Evolutionary conservation across 1,140 invertebrate genomes (phyloP).

Genomic region (Chironomus striatipennis): DNA sequence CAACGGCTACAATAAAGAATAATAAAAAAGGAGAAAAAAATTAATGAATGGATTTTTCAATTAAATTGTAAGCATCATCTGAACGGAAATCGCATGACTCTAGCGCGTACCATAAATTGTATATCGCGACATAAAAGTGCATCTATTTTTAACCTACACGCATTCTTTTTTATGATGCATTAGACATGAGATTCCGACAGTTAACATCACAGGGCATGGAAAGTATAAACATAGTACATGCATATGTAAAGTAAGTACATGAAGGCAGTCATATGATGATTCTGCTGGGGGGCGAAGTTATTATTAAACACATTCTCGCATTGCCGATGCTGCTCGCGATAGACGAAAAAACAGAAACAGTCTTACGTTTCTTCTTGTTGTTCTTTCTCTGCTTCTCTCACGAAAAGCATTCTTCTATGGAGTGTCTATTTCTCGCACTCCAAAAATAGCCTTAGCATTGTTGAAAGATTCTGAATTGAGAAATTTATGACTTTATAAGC

Average conservation of each 20-base stretch:
- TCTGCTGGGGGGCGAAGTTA: slow-evolving; percentile 8
- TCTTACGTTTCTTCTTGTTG: too few species aligned
- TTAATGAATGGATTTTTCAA: slow-evolving; percentile 5
- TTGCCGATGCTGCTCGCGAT: neutral
- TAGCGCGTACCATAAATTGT: neutral
- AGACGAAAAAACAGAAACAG: neutral
- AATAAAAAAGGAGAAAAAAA: neutral
- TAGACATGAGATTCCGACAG: slow-evolving; percentile 18
- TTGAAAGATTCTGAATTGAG: slow-evolving; percentile 1
- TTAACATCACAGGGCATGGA: neutral
- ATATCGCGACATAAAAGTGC: slow-evolving; percentile 1
- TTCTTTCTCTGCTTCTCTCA: neutral
- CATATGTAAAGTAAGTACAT: slow-evolving; percentile 5
- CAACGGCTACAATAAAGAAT: neutral
- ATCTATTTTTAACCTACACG: slow-evolving; percentile 16
- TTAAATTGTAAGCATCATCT: neutral
- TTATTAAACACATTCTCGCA: neutral
- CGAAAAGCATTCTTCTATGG: neutral
- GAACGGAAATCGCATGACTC: neutral
- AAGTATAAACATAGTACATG: slow-evolving; percentile 17
- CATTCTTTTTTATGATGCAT: slow-evolving; percentile 23
- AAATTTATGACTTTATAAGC: slow-evolving; percentile 2
- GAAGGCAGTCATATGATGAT: slow-evolving; percentile 5
- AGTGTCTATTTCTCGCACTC: neutral
- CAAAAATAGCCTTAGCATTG: neutral